phyloP scores from a whole-genome alignment of 2,888 invertebrate genomes.

The Synanthedon vespiformis region DNA sequence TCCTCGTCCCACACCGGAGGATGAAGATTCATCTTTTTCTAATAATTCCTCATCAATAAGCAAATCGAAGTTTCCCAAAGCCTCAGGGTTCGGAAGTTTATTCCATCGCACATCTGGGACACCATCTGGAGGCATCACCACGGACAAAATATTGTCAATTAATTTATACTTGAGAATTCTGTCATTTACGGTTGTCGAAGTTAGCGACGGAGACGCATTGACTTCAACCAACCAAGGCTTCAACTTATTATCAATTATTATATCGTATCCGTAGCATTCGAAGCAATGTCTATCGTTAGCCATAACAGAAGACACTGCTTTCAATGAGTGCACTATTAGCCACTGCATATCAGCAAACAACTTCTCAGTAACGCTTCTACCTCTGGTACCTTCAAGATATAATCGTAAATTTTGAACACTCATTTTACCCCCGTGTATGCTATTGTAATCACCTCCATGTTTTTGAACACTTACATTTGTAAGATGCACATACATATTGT shows the following conservation, averaged over 20 bases:
- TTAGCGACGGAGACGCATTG: conserved; percentile 95
- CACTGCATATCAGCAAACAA: conserved; percentile 90
- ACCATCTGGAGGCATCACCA: conserved; percentile 90
- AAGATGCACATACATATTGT: conserved; percentile 94
- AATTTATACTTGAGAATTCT: conserved; percentile 93
- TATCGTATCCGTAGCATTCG: conserved; percentile 96
- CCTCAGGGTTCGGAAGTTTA: conserved; percentile 80
- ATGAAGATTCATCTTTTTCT: conserved; percentile 70
- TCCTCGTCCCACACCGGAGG: conserved; percentile 17
- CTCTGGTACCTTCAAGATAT: conserved; percentile 91
- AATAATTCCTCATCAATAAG: conserved; percentile 86
- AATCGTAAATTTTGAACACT: conserved; percentile 90
- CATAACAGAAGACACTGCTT: conserved; percentile 93
- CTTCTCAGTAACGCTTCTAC: conserved; percentile 88
- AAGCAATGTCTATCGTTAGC: conserved; percentile 93
- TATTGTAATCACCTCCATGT: conserved; percentile 95
- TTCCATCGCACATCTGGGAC: conserved; percentile 92
- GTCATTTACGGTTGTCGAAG: conserved; percentile 94
- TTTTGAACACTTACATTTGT: conserved; percentile 99
- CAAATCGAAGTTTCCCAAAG: conserved; percentile 86
- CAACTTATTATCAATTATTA: conserved; percentile 92
- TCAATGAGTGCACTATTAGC: conserved; percentile 92
- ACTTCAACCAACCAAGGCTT: conserved; percentile 96
- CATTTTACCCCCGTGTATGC: conserved; percentile 94
- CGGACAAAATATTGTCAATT: conserved; percentile 91